Conservation (phyloP, 2,888 invertebrate species). For the Petrophora chlorosata region DNA sequence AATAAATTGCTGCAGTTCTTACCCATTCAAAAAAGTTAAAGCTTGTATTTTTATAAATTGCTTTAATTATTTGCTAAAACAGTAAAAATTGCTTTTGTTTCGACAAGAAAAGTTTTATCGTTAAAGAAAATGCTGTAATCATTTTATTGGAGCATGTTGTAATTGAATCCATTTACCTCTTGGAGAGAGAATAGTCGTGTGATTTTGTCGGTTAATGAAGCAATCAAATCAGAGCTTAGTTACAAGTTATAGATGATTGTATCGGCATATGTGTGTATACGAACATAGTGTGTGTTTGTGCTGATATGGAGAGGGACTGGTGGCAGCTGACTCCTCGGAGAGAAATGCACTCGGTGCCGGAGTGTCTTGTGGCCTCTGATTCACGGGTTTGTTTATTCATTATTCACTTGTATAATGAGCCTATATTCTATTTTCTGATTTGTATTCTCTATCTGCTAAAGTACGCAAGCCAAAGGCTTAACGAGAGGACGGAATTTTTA, state of each 20-base stretch:
- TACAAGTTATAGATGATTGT: conserved; percentile 1
- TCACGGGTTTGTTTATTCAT: conserved; percentile 78
- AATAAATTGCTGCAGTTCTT: conserved; percentile 9
- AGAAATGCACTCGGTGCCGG: conserved; percentile 74
- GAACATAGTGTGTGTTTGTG: conserved; percentile 10
- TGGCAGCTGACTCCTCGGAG: conserved; percentile 79
- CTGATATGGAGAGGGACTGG: conserved; percentile 72
- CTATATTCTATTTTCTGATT: no score
- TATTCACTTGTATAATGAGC: no score
- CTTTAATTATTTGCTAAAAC: conserved; percentile 14
- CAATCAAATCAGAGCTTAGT: conserved; percentile 2
- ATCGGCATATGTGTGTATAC: no score
- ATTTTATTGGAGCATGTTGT: background rate
- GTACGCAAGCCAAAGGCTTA: background rate
- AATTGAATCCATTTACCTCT: conserved; percentile 16
- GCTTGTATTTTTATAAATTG: conserved; percentile 6
- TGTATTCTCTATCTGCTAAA: background rate
- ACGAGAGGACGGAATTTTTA: no score
- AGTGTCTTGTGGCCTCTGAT: conserved; percentile 83
- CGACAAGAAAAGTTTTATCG: conserved; percentile 16
- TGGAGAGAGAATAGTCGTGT: background rate
- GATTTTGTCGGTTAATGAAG: conserved; percentile 15
- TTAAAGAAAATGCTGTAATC: conserved; percentile 15
- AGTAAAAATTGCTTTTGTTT: conserved; percentile 16
- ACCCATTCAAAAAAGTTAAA: conserved; percentile 1